Conservation (phyloP, 2,888 invertebrate genomes). For the Aethes cnicana region DNA sequence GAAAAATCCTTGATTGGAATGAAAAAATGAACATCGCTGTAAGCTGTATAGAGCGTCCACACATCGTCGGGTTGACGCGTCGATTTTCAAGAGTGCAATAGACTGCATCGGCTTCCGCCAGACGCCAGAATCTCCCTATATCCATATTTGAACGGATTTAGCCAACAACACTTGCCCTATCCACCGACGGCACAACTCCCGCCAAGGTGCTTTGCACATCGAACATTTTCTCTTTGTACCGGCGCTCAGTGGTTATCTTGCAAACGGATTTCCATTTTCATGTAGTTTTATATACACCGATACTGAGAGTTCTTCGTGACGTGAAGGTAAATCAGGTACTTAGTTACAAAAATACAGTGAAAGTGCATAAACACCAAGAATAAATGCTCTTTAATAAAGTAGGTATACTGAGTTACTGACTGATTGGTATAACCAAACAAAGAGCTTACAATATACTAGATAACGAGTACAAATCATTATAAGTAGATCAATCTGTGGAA, state of each 20-base stretch:
- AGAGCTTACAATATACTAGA: too few species aligned
- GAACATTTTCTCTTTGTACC: conserved; percentile 48
- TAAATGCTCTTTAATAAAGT: too few species aligned
- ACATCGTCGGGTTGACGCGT: conserved; percentile 44
- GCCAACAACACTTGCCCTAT: conserved; percentile 55
- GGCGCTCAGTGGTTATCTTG: not conserved
- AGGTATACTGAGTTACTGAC: too few species aligned
- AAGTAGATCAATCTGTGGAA: too few species aligned
- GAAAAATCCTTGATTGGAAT: too few species aligned
- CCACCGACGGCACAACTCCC: conserved; percentile 42
- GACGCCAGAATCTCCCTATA: conserved; percentile 54
- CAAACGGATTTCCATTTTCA: not conserved
- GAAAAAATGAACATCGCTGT: not conserved
- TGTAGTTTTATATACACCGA: too few species aligned
- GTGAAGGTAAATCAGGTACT: too few species aligned
- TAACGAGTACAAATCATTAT: too few species aligned
- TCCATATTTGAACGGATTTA: conserved; percentile 68
- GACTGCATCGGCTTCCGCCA: conserved; percentile 46
- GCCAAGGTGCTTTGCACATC: conserved; percentile 49
- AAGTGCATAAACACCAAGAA: too few species aligned
- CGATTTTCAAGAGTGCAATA: conserved; percentile 50
- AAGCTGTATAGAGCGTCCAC: not conserved
- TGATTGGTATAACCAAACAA: too few species aligned
- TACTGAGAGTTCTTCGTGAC: too few species aligned
- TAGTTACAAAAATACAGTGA: too few species aligned